Percentiles rank a stretch among this genome's conserved stretches.
These are phyloP conservation scores for Dendronephthya gigantea DNA, from an alignment of 64 coral and sea anemone species.

Conservation along the genomic window DNA sequence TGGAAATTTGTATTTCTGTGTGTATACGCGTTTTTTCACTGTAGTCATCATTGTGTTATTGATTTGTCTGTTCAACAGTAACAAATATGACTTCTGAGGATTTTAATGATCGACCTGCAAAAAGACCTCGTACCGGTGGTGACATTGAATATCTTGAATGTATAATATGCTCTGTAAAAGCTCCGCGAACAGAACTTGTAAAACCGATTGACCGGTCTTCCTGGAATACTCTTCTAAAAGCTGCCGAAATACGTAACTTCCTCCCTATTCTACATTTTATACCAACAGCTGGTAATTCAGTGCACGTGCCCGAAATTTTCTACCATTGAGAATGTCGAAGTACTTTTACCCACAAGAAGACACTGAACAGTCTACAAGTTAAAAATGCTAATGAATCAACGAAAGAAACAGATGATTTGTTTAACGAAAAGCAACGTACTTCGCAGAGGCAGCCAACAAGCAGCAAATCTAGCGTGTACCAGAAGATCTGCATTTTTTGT, in stretches of 20 bases:
- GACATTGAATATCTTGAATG: not conserved
- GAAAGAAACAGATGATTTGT: not conserved
- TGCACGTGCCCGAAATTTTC: conserved; percentile 9
- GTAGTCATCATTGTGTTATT: not conserved
- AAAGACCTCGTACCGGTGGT: not conserved
- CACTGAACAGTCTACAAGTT: not conserved
- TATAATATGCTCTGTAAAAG: conserved; percentile 25
- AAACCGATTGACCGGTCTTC: not conserved
- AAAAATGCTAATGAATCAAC: not conserved
- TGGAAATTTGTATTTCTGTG: too few species aligned
- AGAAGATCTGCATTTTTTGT: conserved; percentile 50
- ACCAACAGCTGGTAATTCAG: not conserved
- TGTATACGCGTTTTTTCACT: too few species aligned
- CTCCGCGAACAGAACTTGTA: not conserved
- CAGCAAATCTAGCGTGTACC: conserved; percentile 11
- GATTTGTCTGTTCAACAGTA: not conserved
- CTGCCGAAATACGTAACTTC: conserved; percentile 27
- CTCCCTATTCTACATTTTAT: conserved; percentile 7
- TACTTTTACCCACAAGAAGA: conserved; percentile 42
- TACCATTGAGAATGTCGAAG: conserved; percentile 38
- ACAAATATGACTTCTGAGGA: not conserved
- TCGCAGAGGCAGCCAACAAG: not conserved
- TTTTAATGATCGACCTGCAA: not conserved
- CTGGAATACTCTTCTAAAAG: conserved; percentile 22
- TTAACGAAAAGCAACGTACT: conserved; percentile 9